Conservation (phyloP, 2,797 vertebrate species). For the Myiotriccus ornatus region DNA sequence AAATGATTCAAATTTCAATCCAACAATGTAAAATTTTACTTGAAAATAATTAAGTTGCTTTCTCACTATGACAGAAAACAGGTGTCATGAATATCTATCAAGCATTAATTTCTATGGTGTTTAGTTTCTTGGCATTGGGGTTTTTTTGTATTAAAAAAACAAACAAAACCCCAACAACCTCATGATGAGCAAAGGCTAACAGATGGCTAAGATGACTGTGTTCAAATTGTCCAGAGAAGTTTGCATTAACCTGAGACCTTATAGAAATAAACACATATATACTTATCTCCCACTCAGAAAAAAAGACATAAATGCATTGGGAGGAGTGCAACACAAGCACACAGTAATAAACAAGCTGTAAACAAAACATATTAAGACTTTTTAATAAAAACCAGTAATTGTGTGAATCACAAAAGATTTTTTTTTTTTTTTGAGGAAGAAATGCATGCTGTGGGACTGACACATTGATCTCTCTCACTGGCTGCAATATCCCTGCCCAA, state of each 20-base stretch:
- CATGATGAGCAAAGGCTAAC: not conserved
- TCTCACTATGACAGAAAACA: not conserved
- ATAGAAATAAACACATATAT: not conserved
- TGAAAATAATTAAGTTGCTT: slow-evolving; percentile 28
- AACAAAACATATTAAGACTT: not conserved
- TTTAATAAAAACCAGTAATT: not conserved
- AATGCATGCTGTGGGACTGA: not conserved
- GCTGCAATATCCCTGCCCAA: not conserved
- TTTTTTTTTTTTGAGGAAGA: not conserved
- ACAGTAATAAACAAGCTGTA: not conserved
- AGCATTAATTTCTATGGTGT: not conserved
- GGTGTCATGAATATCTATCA: not conserved
- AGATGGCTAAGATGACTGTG: not conserved
- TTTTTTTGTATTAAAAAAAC: not conserved
- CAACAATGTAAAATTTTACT: not conserved
- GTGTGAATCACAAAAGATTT: not conserved
- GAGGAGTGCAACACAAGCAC: not conserved
- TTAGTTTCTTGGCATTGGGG: not conserved
- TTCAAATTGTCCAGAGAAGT: not conserved
- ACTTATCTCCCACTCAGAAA: not conserved
- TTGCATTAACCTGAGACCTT: not conserved
- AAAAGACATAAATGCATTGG: not conserved
- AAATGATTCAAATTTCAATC: slow-evolving; percentile 19
- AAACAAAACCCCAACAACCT: not conserved
- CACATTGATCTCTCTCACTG: not conserved